Conservation (phyloP, 1,140 invertebrate genomes). For the honey bee (Apis mellifera) region DNA sequence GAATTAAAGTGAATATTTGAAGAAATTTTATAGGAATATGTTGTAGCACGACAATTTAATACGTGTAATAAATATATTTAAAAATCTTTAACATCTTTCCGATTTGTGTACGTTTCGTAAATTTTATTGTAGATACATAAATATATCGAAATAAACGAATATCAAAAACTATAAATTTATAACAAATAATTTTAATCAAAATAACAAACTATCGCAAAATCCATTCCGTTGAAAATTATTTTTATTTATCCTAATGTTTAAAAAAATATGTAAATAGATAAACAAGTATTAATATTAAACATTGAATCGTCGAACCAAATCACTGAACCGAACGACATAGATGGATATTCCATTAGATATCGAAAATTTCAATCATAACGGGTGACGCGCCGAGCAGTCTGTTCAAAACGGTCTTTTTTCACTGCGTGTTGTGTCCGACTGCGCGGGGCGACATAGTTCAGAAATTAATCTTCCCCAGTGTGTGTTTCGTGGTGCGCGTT, state of each 20-base stretch:
- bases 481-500: slow-evolving; percentile 55
- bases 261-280: not conserved
- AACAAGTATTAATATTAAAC: not conserved
- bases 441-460: slow-evolving; percentile 49
- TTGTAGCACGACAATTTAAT: no score
- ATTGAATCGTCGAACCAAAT: not conserved
- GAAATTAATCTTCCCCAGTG: slow-evolving; percentile 70
- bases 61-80: no score
- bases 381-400: not conserved
- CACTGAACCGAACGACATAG: not conserved
- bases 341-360: not conserved
- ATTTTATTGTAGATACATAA: no score
- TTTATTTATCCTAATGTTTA: not conserved
- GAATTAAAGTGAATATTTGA: no score
- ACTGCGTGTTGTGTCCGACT: not conserved
- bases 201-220: no score
- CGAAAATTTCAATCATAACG: not conserved
- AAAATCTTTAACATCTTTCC: no score
- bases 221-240: not conserved
- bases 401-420: slow-evolving; percentile 21
- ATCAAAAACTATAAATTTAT: no score
- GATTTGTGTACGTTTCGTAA: no score
- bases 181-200: no score
- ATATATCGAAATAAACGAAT: no score
- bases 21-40: no score